These are phyloP conservation scores for Nezara viridula DNA, from an alignment of 2,888 invertebrate genomes.

Conservation along the genomic window DNA sequence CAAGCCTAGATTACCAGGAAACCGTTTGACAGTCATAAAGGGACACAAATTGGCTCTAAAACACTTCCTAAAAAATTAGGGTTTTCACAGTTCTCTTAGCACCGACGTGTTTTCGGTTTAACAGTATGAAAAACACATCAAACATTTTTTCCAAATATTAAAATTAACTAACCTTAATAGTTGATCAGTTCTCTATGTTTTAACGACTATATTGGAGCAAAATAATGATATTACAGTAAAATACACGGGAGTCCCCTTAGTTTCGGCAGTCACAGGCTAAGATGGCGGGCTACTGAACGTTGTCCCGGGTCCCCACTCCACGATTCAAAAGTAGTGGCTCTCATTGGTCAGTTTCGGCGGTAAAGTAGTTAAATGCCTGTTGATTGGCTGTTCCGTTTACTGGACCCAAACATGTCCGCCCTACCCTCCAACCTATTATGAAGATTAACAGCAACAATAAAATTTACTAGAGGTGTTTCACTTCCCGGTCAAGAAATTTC, in stretches of 20 bases:
- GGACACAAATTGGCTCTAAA: neutral
- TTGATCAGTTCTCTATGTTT: neutral
- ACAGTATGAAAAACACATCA: neutral
- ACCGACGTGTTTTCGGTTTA: conserved; percentile 42
- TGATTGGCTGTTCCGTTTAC: conserved; percentile 36
- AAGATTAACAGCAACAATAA: conserved; percentile 54
- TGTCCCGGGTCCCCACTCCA: conserved; percentile 50
- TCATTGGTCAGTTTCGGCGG: conserved; percentile 51
- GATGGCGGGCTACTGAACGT: conserved; percentile 59
- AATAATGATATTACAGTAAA: conserved; percentile 15
- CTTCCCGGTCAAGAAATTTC: conserved; percentile 52
- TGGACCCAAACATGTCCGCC: conserved; percentile 54
- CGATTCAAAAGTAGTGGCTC: conserved; percentile 37
- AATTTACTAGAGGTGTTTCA: conserved; percentile 55
- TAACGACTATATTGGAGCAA: neutral
- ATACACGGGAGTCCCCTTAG: conserved; percentile 51
- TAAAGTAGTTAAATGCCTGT: neutral
- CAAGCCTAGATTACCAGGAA: neutral
- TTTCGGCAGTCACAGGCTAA: conserved; percentile 51
- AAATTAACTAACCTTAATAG: conserved; percentile 35
- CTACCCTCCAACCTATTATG: conserved; percentile 52
- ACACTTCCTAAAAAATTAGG: conserved; percentile 25
- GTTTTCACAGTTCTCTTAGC: neutral
- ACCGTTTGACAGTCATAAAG: neutral
- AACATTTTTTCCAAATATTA: neutral